Base-by-base conservation (phyloP, 2,113 vertebrate genomes). In the Procavia capensis region DNA sequence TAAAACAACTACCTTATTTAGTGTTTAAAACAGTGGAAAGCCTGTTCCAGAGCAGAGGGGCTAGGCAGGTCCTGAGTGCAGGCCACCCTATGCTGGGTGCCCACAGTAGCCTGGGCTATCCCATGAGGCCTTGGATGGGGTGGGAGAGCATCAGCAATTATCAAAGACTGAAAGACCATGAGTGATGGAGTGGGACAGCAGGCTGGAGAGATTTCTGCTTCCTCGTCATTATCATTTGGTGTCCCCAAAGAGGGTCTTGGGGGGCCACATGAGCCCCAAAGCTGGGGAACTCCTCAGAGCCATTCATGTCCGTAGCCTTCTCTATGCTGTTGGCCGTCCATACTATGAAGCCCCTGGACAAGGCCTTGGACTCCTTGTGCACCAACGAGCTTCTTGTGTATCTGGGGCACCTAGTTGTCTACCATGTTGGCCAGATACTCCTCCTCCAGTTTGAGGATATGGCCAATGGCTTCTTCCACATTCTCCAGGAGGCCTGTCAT, bases 281-380 rank as follows among this genome's bases (percentile, higher is more conserved):
- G 98, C 99, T 99, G 93, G 99, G 99, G 95, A 99, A 99, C 91
- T 99, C 99, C 98, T 99, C 99, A 59, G 99, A 99, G 98, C 99
- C 99, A 98, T 99, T 99, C 99, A 99, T 99, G 80, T 99, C 99
- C 25, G 99, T 99, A 94, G 99, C 99, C 99, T 99, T 54, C 50
- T 54, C 50, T 4, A 11, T 54, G 50, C 11, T 54, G 85, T 25
- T 19, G 61, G 5, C 8, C 17, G 50, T 54, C 4, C 72, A 99
- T 97, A 99, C 99, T 98, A 99, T 99, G 72, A 99, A 99, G 95
- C 99, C 99, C 98, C 99, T 99, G 90, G 99, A 99, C 5, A 99
- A 98, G 2, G 99, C 99, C 6, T 98, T 98, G 92, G 99, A 98
- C 85, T 99, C 99, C 81, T 98, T 97, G 0, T 98, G 98, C 27